Percentiles rank a stretch among this genome's conserved stretches.
Conservation (phyloP, 2,797 vertebrate species). For the Mormyrus proboscirostris region DNA sequence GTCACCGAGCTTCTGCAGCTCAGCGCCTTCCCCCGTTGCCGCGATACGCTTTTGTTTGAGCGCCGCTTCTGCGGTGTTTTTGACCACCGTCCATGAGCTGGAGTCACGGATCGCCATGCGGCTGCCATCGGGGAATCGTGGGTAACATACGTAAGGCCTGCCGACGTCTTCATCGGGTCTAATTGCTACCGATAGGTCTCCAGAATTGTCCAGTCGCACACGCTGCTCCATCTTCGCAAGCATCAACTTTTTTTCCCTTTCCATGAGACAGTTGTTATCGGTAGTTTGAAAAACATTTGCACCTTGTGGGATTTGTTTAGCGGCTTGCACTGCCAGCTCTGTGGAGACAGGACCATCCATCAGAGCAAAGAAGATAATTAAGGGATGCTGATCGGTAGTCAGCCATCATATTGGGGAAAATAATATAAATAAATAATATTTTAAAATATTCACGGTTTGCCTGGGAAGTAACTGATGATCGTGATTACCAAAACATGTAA, state of each 20-base stretch:
- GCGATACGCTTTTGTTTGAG: neutral
- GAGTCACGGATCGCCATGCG: neutral
- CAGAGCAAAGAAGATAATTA: constrained; percentile 75
- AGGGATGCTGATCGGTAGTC: constrained; percentile 72
- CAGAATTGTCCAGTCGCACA: constrained; percentile 51
- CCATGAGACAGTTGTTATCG: constrained; percentile 72
- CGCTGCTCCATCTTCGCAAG: constrained; percentile 41
- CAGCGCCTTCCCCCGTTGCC: neutral
- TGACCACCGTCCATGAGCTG: neutral
- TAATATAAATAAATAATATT: constrained; percentile 36
- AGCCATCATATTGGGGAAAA: constrained; percentile 73
- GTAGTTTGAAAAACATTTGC: constrained; percentile 69
- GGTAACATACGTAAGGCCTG: neutral
- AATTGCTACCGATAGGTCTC: constrained; percentile 22
- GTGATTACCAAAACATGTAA: constrained; percentile 25
- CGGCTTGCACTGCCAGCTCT: constrained; percentile 65
- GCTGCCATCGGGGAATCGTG: neutral
- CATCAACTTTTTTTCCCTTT: constrained; percentile 27
- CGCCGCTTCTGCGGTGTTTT: neutral
- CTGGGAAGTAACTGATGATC: constrained; percentile 22
- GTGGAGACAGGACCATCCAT: constrained; percentile 69
- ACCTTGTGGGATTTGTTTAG: constrained; percentile 67
- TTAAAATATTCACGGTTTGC: constrained; percentile 30
- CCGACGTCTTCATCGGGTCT: constrained; percentile 16
- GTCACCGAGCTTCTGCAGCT: neutral